Conservation (phyloP, 1,140 invertebrate species). For the Riptortus pedestris region DNA sequence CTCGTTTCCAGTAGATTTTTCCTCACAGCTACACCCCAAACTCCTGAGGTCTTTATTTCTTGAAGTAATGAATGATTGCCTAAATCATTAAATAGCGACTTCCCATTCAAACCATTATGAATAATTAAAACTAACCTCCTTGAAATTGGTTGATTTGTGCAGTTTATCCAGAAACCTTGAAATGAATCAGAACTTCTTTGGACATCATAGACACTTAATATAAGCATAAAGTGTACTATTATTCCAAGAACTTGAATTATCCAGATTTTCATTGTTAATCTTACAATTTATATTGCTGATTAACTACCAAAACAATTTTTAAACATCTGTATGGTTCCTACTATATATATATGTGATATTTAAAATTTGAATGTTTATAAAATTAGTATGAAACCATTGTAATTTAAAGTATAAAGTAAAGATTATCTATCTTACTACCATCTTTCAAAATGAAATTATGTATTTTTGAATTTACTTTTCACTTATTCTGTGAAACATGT, state of each 20-base stretch:
- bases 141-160: not conserved
- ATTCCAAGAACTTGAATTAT: not conserved
- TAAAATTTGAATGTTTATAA: no score
- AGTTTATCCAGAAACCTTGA: not conserved
- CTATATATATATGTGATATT: no score
- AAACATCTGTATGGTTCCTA: no score
- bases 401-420: no score
- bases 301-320: no score
- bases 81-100: not conserved
- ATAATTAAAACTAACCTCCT: constrained; percentile 5
- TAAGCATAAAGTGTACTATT: not conserved
- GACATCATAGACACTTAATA: not conserved
- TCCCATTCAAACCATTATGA: not conserved
- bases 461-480: no score
- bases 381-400: no score
- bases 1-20: not conserved
- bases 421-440: no score
- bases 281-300: no score
- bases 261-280: not conserved
- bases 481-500: no score
- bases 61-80: not conserved
- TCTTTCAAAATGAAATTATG: no score
- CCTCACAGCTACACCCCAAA: not conserved
- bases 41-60: not conserved
- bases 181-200: not conserved